Percentiles rank a stretch among this genome's conserved stretches.
These are phyloP conservation scores for Ambastaia sidthimunki DNA, from an alignment of 2,797 vertebrate species.

Conservation along the genomic window DNA sequence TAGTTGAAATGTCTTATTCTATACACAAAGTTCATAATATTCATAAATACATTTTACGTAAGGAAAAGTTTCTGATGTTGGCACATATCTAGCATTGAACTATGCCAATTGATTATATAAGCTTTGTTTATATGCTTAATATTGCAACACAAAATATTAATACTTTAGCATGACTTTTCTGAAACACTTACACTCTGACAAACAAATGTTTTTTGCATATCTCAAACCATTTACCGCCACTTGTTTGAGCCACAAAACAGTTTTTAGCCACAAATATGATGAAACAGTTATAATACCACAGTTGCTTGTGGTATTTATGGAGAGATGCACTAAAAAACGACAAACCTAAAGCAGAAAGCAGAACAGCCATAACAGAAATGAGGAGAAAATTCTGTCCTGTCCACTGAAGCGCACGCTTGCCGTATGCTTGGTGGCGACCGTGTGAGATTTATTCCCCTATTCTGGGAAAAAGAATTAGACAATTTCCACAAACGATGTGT, in stretches of 20 bases:
- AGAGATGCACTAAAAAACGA: background rate
- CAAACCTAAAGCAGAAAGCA: background rate
- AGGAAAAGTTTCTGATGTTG: too few relatives aligned
- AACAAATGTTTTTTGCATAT: too few relatives aligned
- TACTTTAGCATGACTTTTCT: too few relatives aligned
- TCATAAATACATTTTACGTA: too few relatives aligned
- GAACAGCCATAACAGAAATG: background rate
- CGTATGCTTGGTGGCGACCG: background rate
- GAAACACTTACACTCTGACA: too few relatives aligned
- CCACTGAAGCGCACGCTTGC: background rate
- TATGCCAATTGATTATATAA: too few relatives aligned
- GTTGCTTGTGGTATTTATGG: background rate
- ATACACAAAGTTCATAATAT: too few relatives aligned
- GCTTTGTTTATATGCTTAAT: too few relatives aligned
- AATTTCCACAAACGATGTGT: background rate
- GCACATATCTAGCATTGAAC: too few relatives aligned
- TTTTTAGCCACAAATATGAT: background rate
- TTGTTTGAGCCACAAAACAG: background rate
- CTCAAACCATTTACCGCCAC: background rate
- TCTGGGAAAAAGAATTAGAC: conserved; percentile 8
- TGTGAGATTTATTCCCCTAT: conserved; percentile 13
- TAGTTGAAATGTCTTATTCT: too few relatives aligned
- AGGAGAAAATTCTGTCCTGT: background rate
- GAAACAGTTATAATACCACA: background rate
- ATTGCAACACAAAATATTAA: too few relatives aligned